Evolutionary conservation across 1,140 invertebrate genomes (phyloP), one percentile per base, ranked within the genome.

Genomic region (Drosophila kepulauana): DNA sequence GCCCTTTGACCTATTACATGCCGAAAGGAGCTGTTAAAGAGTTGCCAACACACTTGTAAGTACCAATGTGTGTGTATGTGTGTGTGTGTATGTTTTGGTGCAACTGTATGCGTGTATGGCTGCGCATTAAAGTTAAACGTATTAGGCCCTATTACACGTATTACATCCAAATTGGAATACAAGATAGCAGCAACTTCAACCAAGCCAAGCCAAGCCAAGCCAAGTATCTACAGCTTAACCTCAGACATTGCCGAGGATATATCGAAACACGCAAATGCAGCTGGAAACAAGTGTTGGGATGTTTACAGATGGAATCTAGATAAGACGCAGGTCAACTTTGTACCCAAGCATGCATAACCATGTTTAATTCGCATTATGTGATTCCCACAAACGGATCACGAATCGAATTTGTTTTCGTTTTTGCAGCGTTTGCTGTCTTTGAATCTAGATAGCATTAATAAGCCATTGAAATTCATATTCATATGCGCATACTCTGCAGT

Each of bases 1-100:
- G 56, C 68, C 77, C 82, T 74, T 67, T 80, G 81, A 80, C 81
- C 81, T 79, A 85, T 85, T 82, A 85, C 77, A 80, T 80, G 81
- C 74, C 73, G 80, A 82, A 82, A 85, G 80, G 70, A 82, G 78
- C 70, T 82, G 79, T 65, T 78, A 72, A 82, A 73, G 67, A 76
- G 57, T 81, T 61, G 76, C 61, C 74, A 33, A 64, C 45, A 73
- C 63, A 58, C 41, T 28, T 41, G 45, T 49, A 28, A 15, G 7
- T 41, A 11, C 7, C 25, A 13, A 6, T 33, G 8, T 41, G 5
- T 45, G 8, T 35, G n/a, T 30, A 10, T 25, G 16, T 58, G 20
- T 20, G 5, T 13, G 57, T 30, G 6, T 25, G 20, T 25, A 25
- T 25, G 20, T 25, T 25, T 25, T 25, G 13, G 20, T 45, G 57